Conservation (phyloP, 2,888 invertebrate genomes). For the Platycheirus rosarum region DNA sequence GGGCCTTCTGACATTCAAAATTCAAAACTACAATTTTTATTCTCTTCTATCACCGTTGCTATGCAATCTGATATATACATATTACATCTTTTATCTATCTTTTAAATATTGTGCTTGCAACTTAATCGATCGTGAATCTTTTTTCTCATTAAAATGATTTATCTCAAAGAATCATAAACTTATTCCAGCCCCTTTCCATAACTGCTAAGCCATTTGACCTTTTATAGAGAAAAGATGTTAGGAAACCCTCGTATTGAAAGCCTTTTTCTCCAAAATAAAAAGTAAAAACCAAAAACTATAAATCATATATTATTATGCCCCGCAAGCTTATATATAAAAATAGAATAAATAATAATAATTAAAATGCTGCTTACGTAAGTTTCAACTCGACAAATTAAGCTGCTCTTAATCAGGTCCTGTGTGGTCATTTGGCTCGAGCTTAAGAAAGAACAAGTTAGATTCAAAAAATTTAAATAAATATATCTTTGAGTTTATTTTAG, state of each 20-base stretch:
- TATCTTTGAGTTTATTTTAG: slow-evolving; percentile 13
- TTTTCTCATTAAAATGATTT: slow-evolving; percentile 11
- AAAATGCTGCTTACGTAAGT: slow-evolving; percentile 26
- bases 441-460: slow-evolving; percentile 56
- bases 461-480: no score
- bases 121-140: slow-evolving; percentile 4
- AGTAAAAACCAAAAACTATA: not conserved
- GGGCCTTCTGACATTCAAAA: not conserved
- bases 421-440: not conserved
- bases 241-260: no score
- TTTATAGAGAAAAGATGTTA: not conserved
- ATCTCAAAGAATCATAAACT: slow-evolving; percentile 4
- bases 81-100: not conserved
- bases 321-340: no score
- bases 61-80: not conserved
- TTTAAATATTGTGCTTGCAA: not conserved
- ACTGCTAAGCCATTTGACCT: slow-evolving; percentile 3
- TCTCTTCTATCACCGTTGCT: not conserved
- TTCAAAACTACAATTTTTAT: not conserved
- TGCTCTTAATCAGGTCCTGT: slow-evolving; percentile 4
- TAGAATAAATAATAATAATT: no score
- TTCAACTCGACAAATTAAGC: no score
- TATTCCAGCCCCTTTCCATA: slow-evolving; percentile 2
- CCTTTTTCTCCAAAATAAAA: no score
- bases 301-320: no score